These are phyloP conservation scores for Benthosema pterotum DNA, from an alignment of 2,797 vertebrate genomes.

Conservation along the genomic window DNA sequence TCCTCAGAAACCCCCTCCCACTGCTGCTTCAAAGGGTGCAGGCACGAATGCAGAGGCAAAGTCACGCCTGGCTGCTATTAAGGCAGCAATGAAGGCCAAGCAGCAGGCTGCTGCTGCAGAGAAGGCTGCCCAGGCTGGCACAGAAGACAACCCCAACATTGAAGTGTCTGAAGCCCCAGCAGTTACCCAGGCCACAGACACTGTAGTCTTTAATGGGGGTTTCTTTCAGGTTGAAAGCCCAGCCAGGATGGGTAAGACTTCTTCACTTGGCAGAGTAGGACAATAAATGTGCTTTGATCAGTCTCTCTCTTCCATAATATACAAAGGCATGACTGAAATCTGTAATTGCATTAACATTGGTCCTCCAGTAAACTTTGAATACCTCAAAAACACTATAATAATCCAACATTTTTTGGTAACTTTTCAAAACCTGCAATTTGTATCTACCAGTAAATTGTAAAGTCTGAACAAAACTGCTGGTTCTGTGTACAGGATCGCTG, in stretches of 20 bases:
- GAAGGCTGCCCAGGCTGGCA: slow-evolving; percentile 26
- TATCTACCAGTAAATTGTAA: too few species aligned
- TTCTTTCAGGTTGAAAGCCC: slow-evolving; percentile 93
- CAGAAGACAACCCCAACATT: not conserved
- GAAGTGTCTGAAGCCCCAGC: slow-evolving; percentile 50
- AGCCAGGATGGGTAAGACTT: slow-evolving; percentile 80
- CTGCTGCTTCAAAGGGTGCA: slow-evolving; percentile 50
- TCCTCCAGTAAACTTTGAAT: too few species aligned
- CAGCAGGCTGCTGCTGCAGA: slow-evolving; percentile 55
- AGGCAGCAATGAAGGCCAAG: slow-evolving; percentile 88
- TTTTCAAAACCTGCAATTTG: too few species aligned
- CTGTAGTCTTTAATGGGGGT: slow-evolving; percentile 86
- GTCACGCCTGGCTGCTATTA: slow-evolving; percentile 86
- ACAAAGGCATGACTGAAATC: too few species aligned
- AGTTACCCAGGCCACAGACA: slow-evolving; percentile 49
- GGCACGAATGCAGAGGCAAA: slow-evolving; percentile 79
- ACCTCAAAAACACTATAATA: too few species aligned
- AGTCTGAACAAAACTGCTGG: too few species aligned
- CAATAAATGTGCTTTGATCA: too few species aligned
- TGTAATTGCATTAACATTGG: too few species aligned
- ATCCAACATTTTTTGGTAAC: too few species aligned
- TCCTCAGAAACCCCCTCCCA: slow-evolving; percentile 64
- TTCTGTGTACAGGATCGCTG: slow-evolving; percentile 50
- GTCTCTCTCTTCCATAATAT: too few species aligned
- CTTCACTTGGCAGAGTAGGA: not conserved